Evolutionary conservation across 53 echinoderm and acorn worm species (phyloP).

Genomic region (Astropecten irregularis): DNA sequence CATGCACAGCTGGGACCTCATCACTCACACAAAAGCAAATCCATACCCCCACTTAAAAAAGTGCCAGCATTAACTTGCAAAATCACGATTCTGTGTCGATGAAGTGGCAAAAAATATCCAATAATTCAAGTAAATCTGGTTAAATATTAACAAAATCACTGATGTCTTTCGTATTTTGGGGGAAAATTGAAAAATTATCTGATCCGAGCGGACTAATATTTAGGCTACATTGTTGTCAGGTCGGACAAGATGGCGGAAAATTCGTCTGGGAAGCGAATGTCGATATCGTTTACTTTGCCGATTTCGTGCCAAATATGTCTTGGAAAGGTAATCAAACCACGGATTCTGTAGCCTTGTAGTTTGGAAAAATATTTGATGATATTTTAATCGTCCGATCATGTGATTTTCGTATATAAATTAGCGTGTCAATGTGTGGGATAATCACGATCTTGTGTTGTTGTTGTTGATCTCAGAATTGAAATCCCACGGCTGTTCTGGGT

Average conservation of each 20-base stretch:
- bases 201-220: conserved; percentile 13
- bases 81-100: background rate
- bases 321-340: conserved; percentile 79
- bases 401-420: too few species aligned
- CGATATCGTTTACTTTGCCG: conserved; percentile 87
- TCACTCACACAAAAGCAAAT: background rate
- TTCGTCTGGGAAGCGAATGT: conserved; percentile 60
- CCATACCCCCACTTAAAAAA: background rate
- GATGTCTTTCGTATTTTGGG: too few species aligned
- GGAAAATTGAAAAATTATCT: too few species aligned
- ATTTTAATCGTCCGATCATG: too few species aligned
- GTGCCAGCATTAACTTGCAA: background rate
- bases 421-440: too few species aligned
- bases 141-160: background rate
- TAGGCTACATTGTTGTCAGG: background rate
- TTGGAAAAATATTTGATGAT: too few species aligned
- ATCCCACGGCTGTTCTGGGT: background rate
- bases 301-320: conserved; percentile 97
- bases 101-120: too few species aligned
- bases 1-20: background rate
- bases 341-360: background rate
- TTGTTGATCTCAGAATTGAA: background rate
- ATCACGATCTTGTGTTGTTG: too few species aligned
- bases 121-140: background rate
- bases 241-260: conserved; percentile 79